Evolutionary conservation across 1,140 invertebrate genomes (phyloP).

Genomic region (Achroia grisella): DNA sequence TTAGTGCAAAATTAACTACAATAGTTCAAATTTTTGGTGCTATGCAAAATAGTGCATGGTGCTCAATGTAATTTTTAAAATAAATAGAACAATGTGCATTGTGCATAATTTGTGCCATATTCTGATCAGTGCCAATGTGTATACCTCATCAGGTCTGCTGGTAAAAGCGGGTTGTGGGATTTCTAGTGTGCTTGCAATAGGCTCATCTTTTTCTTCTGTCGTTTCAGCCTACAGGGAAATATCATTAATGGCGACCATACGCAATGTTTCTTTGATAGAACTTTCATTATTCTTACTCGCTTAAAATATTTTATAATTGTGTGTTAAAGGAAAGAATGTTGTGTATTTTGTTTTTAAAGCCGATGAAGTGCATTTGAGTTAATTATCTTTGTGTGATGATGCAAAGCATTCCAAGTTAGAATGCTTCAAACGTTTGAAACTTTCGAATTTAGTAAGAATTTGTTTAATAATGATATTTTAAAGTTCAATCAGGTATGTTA

Average conservation of each 20-base stretch:
- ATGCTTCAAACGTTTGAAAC: too few relatives aligned
- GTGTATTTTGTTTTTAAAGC: background rate
- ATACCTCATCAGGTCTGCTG: conserved; percentile 54
- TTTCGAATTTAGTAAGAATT: too few relatives aligned
- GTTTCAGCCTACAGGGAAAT: conserved; percentile 60
- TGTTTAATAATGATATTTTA: background rate
- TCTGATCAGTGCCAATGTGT: conserved; percentile 4
- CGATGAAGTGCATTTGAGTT: background rate
- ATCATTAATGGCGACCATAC: conserved; percentile 53
- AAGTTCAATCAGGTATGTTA: conserved; percentile 5
- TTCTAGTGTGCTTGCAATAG: conserved; percentile 46
- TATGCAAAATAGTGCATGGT: conserved; percentile 15
- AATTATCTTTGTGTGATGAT: background rate
- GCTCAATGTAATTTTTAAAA: conserved; percentile 7
- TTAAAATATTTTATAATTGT: background rate
- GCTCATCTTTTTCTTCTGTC: conserved; percentile 41
- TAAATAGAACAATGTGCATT: conserved; percentile 26
- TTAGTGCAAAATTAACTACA: conserved; percentile 4
- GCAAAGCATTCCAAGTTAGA: too few relatives aligned
- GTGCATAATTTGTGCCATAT: conserved; percentile 20
- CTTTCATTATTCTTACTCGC: background rate
- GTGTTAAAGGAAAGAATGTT: background rate
- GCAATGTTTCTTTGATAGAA: conserved; percentile 8
- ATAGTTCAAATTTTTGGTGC: conserved; percentile 4
- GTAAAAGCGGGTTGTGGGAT: conserved; percentile 48